Conservation (phyloP, 2,888 invertebrate genomes). For the Scaptodrosophila latifasciaeformis region DNA sequence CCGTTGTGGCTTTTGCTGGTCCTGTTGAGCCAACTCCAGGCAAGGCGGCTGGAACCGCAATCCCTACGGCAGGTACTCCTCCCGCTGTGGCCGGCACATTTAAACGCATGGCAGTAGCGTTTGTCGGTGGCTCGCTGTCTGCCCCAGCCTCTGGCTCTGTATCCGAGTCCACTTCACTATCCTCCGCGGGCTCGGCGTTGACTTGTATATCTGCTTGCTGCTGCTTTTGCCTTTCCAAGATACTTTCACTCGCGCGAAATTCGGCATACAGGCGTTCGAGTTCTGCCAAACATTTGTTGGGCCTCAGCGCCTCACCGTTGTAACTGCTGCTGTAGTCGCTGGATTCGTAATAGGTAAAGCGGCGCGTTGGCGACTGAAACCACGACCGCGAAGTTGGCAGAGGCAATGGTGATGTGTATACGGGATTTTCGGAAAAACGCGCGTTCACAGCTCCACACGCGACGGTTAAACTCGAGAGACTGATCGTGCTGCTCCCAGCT, state of each 20-base stretch:
- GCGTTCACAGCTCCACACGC: constrained; percentile 48
- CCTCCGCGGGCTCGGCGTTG: constrained; percentile 6
- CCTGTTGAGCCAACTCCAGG: too few species aligned
- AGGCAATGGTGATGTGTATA: constrained; percentile 22
- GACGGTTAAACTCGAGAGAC: constrained; percentile 68
- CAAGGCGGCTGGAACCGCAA: too few species aligned
- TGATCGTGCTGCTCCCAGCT: constrained; percentile 49
- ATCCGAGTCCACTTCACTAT: background rate
- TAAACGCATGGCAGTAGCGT: constrained; percentile 66
- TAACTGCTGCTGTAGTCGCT: constrained; percentile 21
- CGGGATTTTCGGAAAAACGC: too few species aligned
- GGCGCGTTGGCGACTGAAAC: constrained; percentile 34
- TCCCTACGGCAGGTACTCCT: too few species aligned
- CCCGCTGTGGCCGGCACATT: constrained; percentile 67
- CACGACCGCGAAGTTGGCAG: constrained; percentile 35
- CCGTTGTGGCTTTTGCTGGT: constrained; percentile 39
- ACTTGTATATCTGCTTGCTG: too few species aligned
- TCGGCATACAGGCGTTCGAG: constrained; percentile 72
- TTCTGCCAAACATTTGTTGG: constrained; percentile 71
- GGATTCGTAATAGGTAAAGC: constrained; percentile 31
- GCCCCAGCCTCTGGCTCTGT: too few species aligned
- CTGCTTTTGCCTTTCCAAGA: constrained; percentile 41
- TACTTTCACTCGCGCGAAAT: constrained; percentile 72
- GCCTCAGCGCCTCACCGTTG: background rate
- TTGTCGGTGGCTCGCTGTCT: too few species aligned